Conservation (phyloP, 1,140 invertebrate species). For the Drosophila elegans region DNA sequence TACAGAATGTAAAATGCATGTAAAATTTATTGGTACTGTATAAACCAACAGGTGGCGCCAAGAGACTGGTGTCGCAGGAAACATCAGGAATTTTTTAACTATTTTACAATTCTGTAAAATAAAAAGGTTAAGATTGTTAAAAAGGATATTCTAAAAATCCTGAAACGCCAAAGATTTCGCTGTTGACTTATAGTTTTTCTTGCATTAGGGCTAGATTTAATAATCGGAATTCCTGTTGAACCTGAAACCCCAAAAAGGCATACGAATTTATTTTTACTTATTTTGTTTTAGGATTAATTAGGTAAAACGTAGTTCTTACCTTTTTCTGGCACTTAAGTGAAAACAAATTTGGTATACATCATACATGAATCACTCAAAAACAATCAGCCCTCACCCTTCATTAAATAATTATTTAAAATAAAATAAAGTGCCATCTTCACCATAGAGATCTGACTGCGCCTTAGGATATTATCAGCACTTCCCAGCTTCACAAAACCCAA, state of each 20-base stretch:
- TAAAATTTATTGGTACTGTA: too few species aligned
- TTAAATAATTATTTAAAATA: constrained; percentile 41
- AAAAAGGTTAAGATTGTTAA: too few species aligned
- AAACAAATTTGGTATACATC: not conserved
- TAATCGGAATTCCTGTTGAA: too few species aligned
- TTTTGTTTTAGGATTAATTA: too few species aligned
- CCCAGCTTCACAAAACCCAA: not conserved
- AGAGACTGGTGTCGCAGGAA: not conserved
- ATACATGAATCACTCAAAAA: not conserved
- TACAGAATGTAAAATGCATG: not conserved
- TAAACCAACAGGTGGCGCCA: not conserved
- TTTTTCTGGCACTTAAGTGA: not conserved
- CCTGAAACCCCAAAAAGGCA: too few species aligned
- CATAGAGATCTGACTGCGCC: constrained; percentile 9
- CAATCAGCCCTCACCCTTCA: not conserved
- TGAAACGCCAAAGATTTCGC: too few species aligned
- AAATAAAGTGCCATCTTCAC: constrained; percentile 10
- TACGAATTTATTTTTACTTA: too few species aligned
- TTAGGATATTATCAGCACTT: constrained; percentile 8
- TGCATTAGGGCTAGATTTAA: too few species aligned
- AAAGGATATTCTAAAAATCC: too few species aligned
- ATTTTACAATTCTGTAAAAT: too few species aligned
- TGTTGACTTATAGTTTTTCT: too few species aligned
- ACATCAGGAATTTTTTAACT: not conserved
- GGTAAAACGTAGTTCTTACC: not conserved